Evolutionary conservation across 2,888 invertebrate genomes (phyloP), one percentile per base, ranked within the genome.

Genomic region (Heteropelma amictum): DNA sequence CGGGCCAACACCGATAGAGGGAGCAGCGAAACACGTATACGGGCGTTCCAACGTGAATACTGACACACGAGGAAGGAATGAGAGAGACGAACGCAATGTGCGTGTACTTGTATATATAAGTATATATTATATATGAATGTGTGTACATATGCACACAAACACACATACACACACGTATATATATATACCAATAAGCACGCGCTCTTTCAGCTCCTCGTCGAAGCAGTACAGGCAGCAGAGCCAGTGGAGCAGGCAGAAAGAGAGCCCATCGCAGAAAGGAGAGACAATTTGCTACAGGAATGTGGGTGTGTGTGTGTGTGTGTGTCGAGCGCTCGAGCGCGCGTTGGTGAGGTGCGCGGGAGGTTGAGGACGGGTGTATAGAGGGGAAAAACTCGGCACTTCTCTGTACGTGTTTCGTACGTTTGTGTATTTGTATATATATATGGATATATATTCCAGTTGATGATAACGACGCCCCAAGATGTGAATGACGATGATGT

Each of bases 391-490:
- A 58, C 60, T 63, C 65, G 49, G 56, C 54, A 71, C 67, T 75
- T 38, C 19, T 56, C 2, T 58, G 38, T 65, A 38, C 49, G 54
- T 45, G 60, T 54, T 69, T 47, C 58, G 67, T 74, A 77, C 75
- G 72, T 72, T n/a, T n/a, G n/a, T n/a, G n/a, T n/a, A n/a, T n/a
- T n/a, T n/a, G 74, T 72, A 71, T 67, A 70, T 72, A 77, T 76
- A 74, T 65, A 75, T 68, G 69, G 74, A 72, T 67, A 54, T 40
- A 14, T 28, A 35, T 12, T 40, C 30, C 10, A 7, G 38, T 28
- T 10, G 47, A 35, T 3, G 40, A 58, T 17, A 42, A 40, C 10
- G 40, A 40, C 19, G 45, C 23, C 40, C 7, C n/a, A 30, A 1
- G 35, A 33, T 58, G 63, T 64, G 51, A 42, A 40, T 19, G 30